Conservation (phyloP, 2,888 invertebrate genomes). For the Pyrochroa serraticornis region DNA sequence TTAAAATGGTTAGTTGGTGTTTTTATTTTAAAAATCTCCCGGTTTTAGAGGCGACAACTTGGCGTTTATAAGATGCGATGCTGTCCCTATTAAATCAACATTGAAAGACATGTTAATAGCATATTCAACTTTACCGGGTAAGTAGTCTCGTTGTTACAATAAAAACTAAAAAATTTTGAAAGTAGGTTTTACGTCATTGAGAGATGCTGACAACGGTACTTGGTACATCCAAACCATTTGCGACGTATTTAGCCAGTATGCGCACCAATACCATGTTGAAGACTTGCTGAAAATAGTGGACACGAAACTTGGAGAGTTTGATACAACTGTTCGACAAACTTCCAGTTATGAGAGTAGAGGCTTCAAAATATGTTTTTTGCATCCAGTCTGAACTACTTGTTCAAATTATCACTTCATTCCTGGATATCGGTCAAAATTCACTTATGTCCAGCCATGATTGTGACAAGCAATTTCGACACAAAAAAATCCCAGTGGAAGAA, state of each 20-base stretch:
- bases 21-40: neutral
- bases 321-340: constrained; percentile 61
- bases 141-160: constrained; percentile 1
- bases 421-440: too few relatives aligned
- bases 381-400: constrained; percentile 31
- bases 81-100: constrained; percentile 35
- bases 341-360: constrained; percentile 68
- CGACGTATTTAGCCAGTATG: constrained; percentile 67
- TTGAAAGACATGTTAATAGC: constrained; percentile 69
- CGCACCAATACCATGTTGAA: constrained; percentile 68
- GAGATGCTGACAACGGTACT: constrained; percentile 65
- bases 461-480: too few relatives aligned
- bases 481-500: too few relatives aligned
- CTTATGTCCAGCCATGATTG: too few relatives aligned
- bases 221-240: constrained; percentile 76
- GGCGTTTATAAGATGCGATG: constrained; percentile 35
- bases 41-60: constrained; percentile 44
- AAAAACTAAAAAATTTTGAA: constrained; percentile 9
- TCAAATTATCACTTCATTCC: too few relatives aligned
- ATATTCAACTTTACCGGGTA: constrained; percentile 68
- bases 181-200: constrained; percentile 65
- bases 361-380: constrained; percentile 57
- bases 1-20: neutral
- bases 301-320: constrained; percentile 53
- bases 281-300: constrained; percentile 70